These are phyloP conservation scores for Conus betulinus DNA, from an alignment of 1,140 invertebrate species.

Conservation along the genomic window DNA sequence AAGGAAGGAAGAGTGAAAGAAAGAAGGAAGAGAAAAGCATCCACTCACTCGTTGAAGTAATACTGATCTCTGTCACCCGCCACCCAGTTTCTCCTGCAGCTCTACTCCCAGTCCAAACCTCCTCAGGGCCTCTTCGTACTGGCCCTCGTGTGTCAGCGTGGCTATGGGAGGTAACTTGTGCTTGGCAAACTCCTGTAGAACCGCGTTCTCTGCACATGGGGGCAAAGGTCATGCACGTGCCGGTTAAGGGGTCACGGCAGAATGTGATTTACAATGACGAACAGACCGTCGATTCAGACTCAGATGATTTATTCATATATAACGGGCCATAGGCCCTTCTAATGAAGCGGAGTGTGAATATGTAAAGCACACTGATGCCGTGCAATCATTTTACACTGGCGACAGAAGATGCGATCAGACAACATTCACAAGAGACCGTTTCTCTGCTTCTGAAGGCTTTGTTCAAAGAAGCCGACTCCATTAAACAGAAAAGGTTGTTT, in stretches of 20 bases:
- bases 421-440: too few relatives aligned
- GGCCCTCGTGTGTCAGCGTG: slow-evolving; percentile 38
- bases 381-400: too few relatives aligned
- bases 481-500: too few relatives aligned
- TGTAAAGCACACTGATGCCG: too few relatives aligned
- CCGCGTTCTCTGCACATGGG: slow-evolving; percentile 33
- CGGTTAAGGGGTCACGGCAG: not conserved
- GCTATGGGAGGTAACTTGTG: slow-evolving; percentile 24
- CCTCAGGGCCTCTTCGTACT: slow-evolving; percentile 41
- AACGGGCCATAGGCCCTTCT: too few relatives aligned
- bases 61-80: slow-evolving; percentile 25
- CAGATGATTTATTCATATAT: not conserved
- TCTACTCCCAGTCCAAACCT: not conserved
- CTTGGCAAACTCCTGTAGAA: slow-evolving; percentile 28
- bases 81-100: slow-evolving; percentile 33
- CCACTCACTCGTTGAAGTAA: slow-evolving; percentile 40
- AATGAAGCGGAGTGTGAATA: too few relatives aligned
- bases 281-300: not conserved
- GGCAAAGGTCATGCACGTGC: not conserved
- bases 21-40: too few relatives aligned
- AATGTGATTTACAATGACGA: not conserved
- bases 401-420: too few relatives aligned
- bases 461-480: too few relatives aligned
- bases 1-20: too few relatives aligned
- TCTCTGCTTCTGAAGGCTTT: too few relatives aligned